A percentile compares a stretch with the other conserved stretches of the same genome.
These are phyloP conservation scores for Coenobita brevimanus DNA, from an alignment of 1,140 invertebrate genomes.

Conservation along the genomic window DNA sequence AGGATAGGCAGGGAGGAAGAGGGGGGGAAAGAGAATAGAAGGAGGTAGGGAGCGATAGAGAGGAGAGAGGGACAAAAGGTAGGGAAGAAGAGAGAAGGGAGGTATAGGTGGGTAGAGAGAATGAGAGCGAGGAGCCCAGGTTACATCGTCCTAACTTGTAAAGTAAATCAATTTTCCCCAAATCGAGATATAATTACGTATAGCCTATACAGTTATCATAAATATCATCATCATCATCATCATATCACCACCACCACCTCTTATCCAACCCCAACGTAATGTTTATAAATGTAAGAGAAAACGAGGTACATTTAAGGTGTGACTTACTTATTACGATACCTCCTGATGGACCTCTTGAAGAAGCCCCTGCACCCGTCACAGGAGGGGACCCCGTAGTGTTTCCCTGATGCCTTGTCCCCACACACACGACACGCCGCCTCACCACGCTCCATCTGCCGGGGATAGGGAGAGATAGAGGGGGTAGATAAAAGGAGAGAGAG, in stretches of 20 bases:
- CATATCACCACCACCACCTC: too few relatives aligned
- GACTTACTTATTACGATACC: slow-evolving; percentile 73
- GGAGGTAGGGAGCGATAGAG: not conserved
- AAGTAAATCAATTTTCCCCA: too few relatives aligned
- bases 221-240: too few relatives aligned
- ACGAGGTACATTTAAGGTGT: not conserved
- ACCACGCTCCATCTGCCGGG: slow-evolving; percentile 58
- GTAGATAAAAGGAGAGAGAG: too few relatives aligned
- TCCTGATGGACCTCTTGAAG: slow-evolving; percentile 91
- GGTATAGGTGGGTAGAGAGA: slow-evolving; percentile 20
- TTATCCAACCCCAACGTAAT: too few relatives aligned
- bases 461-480: not conserved
- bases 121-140: not conserved
- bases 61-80: not conserved
- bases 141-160: too few relatives aligned
- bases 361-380: slow-evolving; percentile 94
- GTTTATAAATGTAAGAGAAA: too few relatives aligned
- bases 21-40: not conserved
- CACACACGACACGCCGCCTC: slow-evolving; percentile 83
- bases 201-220: too few relatives aligned
- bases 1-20: not conserved
- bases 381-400: slow-evolving; percentile 92
- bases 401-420: slow-evolving; percentile 93
- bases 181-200: too few relatives aligned
- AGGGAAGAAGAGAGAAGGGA: slow-evolving; percentile 11